Base-by-base conservation (phyloP, 1,140 invertebrate species). In the Drosophila repletoides region DNA sequence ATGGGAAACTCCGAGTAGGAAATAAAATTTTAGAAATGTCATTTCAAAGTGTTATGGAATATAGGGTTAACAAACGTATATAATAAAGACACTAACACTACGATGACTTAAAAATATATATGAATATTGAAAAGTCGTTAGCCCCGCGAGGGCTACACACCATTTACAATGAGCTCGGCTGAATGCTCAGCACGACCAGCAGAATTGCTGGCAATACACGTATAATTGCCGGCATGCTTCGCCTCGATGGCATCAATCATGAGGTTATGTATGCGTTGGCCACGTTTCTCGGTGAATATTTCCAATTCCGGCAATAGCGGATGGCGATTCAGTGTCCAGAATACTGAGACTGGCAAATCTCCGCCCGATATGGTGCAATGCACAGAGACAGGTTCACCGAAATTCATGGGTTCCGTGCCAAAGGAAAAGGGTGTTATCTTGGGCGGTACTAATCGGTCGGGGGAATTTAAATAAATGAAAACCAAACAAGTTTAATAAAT, bases 301-400 rank as follows among this genome's bases (percentile, higher is more conserved):
- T 79, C 72, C 56, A 91, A 77, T 63, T 74, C 65, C 22, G 75
- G 69, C 31, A 72, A 5, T 12, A 88, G 38, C 12, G 72, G 69
- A 63, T 84, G 91, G 83, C 94, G 49, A 52, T 88, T 94, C 76
- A 95, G 93, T 34, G 92, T 93, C 95, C 95, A 96, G 14, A 91
- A 91, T 68, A 96, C 94, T 38, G 93, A 93, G 55, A 95, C 90
- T 12, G 95, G 95, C 60, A 94, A 89, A 88, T 95, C 95, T 24
- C 95, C 95, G 89, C 95, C 94, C 17, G 93, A 93, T 21, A 95
- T 93, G 31, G 93, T 92, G 90, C 95, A 96, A 74, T 93, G 93
- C 33, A 94, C 92, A 56, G 94, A 93, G 17, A 93, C 93, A 76
- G 92, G 92, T 53, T 95, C 94, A 28, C 94, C 95, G 22, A 93